Percentiles rank a stretch among this genome's conserved stretches.
Evolutionary conservation across 2,797 vertebrate species (phyloP).

Genomic region (Pelobates cultripes): DNA sequence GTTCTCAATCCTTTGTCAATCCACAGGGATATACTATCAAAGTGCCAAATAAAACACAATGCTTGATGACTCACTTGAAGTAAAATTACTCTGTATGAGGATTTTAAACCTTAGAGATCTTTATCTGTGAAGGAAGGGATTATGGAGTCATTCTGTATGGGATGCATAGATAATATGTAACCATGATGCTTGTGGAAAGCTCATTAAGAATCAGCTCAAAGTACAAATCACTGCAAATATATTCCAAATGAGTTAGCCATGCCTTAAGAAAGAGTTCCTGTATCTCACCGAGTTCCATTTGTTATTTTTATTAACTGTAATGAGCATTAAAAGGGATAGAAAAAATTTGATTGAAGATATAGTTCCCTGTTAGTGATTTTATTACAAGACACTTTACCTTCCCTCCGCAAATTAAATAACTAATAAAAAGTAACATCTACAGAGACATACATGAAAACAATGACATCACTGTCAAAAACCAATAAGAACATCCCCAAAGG

Average conservation of each 20-base stretch:
- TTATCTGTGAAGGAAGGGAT: background rate
- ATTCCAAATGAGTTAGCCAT: background rate
- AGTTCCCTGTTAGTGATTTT: too few relatives aligned
- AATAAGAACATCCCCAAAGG: too few relatives aligned
- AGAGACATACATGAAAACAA: too few relatives aligned
- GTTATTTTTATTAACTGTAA: background rate
- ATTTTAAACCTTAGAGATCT: background rate
- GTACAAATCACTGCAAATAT: background rate
- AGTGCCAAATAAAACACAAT: background rate
- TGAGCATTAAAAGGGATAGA: background rate
- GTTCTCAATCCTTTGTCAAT: background rate
- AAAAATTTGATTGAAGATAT: too few relatives aligned
- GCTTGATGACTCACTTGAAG: constrained; percentile 6
- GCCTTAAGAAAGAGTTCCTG: background rate
- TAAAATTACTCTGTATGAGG: background rate
- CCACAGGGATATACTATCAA: background rate
- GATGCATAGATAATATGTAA: background rate
- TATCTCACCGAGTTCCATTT: background rate
- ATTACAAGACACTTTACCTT: too few relatives aligned
- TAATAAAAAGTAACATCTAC: too few relatives aligned
- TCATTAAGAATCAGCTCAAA: background rate
- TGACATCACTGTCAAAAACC: too few relatives aligned
- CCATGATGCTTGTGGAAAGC: background rate
- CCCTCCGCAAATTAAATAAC: too few relatives aligned
- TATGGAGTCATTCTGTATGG: background rate